Evolutionary conservation across 1,140 invertebrate genomes (phyloP), one percentile per base, ranked within the genome.

Genomic region (Arion vulgaris): DNA sequence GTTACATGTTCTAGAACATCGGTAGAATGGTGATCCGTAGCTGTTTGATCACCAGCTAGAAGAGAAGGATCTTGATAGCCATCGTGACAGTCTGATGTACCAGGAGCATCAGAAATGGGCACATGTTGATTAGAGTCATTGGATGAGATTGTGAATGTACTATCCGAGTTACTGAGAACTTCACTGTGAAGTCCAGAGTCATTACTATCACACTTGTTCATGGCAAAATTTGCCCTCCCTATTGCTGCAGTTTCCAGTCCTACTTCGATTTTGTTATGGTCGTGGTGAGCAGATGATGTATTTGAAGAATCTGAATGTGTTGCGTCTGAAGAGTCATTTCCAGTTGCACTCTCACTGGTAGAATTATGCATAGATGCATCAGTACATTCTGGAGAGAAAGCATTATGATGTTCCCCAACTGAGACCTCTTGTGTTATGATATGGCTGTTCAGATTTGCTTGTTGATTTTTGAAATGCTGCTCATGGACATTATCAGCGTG

Each of bases 121-220:
- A 76, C 17, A 4, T 51, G 69, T 68, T 83, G 81, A 53, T 82
- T 68, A 39, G 84, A 85, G 32, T 82, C 83, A 75, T 73, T 80
- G 34, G 84, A 85, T 28, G 83, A 82, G 17, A 86, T 80, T 38
- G 85, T 86, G 72, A 68, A 79, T 28, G 81, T 74, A 76, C 86
- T 88, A 23, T 87, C 90, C n/a, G 88, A 88, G 39, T 84, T 88
- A 79, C 89, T 90, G 0, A 87, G 83, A 74, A 87, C 87, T 49
- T 90, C 90, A 86, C 90, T 91, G 36, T 89, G 88, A 28, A 91
- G 80, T 15, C 90, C 91, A 17, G 89, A 90, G 76, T 91, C 91
- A 41, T 85, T 87, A 79, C 90, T 91, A 68, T 91, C 89, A 76
- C 88, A 88, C 75, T 90, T 89, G 74, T 89, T 89, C 69, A 90